A percentile compares a stretch with the other conserved stretches of the same genome.
phyloP scores from a whole-genome alignment of 2,113 vertebrate genomes.

The Calyptomena viridis region DNA sequence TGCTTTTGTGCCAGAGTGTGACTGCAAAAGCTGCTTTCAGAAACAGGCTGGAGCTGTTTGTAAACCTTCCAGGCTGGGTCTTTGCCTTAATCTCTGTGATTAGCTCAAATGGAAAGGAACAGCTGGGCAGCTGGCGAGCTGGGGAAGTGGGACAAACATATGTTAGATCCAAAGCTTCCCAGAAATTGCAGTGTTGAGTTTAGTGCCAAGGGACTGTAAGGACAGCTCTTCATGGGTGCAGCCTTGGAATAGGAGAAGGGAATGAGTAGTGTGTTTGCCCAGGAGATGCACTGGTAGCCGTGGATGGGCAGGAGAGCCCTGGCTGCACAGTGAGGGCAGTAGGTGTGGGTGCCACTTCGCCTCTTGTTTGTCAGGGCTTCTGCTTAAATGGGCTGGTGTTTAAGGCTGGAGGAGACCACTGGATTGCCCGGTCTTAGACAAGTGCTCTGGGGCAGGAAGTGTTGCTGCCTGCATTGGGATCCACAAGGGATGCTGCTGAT shows the following conservation, averaged over 20 bases:
- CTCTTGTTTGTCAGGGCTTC: background rate
- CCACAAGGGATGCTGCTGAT: background rate
- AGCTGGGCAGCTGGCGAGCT: slow-evolving; percentile 51
- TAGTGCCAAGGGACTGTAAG: background rate
- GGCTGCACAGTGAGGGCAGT: background rate
- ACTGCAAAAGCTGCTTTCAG: slow-evolving; percentile 8
- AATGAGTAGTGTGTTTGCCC: background rate
- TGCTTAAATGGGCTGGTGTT: background rate
- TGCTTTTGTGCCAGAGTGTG: background rate
- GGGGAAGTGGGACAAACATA: slow-evolving; percentile 35
- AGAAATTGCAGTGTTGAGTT: background rate
- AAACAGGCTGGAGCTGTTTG: slow-evolving; percentile 38
- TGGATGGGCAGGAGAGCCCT: background rate
- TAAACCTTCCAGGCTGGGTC: slow-evolving; percentile 47
- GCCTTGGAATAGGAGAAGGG: background rate
- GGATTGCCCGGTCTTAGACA: background rate
- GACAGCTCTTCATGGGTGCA: background rate
- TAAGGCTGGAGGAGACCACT: background rate
- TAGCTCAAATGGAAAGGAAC: slow-evolving; percentile 52
- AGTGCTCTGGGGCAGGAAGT: background rate
- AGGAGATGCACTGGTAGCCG: background rate
- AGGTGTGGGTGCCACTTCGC: background rate
- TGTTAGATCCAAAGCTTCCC: slow-evolving; percentile 50
- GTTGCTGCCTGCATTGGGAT: background rate
- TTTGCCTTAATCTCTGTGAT: slow-evolving; percentile 56